These are phyloP conservation scores for Mesoligia furuncula DNA, from an alignment of 2,888 invertebrate species.

Conservation along the genomic window DNA sequence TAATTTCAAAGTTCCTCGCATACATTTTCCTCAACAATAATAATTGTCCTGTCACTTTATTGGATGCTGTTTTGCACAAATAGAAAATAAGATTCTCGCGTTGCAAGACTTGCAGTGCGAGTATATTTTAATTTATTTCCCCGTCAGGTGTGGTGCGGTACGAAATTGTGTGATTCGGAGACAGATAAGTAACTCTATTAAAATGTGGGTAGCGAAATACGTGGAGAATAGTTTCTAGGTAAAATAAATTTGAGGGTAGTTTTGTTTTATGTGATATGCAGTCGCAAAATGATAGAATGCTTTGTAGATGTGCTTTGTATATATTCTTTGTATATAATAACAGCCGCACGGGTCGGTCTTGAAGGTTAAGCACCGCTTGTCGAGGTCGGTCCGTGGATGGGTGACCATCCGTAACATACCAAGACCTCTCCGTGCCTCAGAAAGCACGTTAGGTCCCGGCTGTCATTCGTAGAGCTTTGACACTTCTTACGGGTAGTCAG, in stretches of 20 bases:
- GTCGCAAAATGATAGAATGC: not conserved
- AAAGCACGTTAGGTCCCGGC: too few relatives aligned
- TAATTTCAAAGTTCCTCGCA: not conserved
- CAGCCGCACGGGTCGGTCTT: not conserved
- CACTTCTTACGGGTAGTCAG: too few relatives aligned
- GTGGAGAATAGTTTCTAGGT: conserved; percentile 9
- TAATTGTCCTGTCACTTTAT: conserved; percentile 36
- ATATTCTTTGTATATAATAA: too few relatives aligned
- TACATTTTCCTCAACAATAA: conserved; percentile 10
- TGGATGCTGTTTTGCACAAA: conserved; percentile 33
- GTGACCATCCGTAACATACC: too few relatives aligned
- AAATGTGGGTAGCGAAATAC: conserved; percentile 31
- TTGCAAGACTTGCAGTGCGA: conserved; percentile 34
- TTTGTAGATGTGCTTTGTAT: not conserved
- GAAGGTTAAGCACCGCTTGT: not conserved
- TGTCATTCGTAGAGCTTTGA: too few relatives aligned
- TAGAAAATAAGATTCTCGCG: conserved; percentile 47
- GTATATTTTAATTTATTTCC: conserved; percentile 59
- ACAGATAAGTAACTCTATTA: conserved; percentile 51
- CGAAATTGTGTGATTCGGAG: conserved; percentile 47
- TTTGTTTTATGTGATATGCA: conserved; percentile 16
- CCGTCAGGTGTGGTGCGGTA: conserved; percentile 39
- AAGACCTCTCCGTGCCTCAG: too few relatives aligned
- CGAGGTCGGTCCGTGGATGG: not conserved
- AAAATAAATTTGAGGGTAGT: conserved; percentile 32